These are phyloP conservation scores for Upupa epops DNA, from an alignment of 2,113 vertebrate species.

Conservation along the genomic window DNA sequence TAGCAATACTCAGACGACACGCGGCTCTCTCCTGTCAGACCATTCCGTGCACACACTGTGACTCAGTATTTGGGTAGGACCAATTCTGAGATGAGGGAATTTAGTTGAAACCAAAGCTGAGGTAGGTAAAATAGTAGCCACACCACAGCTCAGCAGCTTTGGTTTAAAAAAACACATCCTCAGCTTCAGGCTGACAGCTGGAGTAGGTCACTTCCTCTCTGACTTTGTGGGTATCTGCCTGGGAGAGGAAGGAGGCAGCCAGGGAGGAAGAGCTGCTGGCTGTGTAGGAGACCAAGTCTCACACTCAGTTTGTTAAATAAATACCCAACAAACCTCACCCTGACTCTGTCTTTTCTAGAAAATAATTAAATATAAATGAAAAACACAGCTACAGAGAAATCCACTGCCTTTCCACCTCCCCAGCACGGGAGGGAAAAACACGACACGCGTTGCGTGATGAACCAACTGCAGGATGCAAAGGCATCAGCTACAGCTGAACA, in stretches of 20 bases:
- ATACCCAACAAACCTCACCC: background rate
- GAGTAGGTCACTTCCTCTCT: background rate
- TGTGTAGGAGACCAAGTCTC: background rate
- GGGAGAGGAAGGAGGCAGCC: background rate
- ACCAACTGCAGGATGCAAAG: background rate
- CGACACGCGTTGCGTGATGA: background rate
- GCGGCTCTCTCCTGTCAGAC: background rate
- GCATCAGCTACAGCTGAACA: background rate
- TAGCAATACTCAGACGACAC: background rate
- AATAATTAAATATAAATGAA: background rate
- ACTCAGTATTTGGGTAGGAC: background rate
- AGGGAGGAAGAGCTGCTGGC: background rate
- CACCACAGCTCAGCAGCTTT: background rate
- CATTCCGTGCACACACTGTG: background rate
- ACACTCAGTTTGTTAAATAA: background rate
- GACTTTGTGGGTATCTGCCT: background rate
- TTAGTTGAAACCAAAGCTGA: background rate
- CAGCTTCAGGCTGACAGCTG: constrained; percentile 3
- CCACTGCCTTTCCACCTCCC: background rate
- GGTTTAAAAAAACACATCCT: background rate
- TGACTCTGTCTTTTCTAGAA: background rate
- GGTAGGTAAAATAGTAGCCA: background rate
- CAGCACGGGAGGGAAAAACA: background rate
- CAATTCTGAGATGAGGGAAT: background rate
- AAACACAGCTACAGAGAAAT: background rate